phyloP scores from a whole-genome alignment of 2,888 invertebrate genomes.

The Athetis lepigone region DNA sequence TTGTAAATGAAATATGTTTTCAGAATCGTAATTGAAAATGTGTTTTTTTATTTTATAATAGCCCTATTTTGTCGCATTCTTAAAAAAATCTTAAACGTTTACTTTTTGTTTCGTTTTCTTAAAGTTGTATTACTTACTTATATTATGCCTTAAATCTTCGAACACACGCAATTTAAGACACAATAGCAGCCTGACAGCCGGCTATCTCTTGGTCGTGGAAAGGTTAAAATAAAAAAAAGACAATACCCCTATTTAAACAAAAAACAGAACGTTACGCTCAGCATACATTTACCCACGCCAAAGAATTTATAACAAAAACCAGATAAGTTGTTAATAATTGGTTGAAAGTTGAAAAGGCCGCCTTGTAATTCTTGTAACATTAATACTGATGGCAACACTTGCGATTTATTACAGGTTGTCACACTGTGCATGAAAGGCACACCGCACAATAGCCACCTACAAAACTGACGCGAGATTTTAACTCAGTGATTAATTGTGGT shows the following conservation, averaged over 20 bases:
- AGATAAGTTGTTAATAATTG: slow-evolving; percentile 65
- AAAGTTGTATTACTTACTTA: too few relatives aligned
- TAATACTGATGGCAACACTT: slow-evolving; percentile 64
- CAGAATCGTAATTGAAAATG: slow-evolving; percentile 1
- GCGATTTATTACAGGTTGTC: slow-evolving; percentile 65
- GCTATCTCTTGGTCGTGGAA: too few relatives aligned
- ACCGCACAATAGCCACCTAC: slow-evolving; percentile 66
- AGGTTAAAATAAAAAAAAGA: too few relatives aligned
- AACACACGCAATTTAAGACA: too few relatives aligned
- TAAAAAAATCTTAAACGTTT: too few relatives aligned
- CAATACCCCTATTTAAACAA: not conserved
- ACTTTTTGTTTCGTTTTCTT: too few relatives aligned
- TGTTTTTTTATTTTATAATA: too few relatives aligned
- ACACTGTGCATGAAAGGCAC: slow-evolving; percentile 60
- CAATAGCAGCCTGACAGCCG: too few relatives aligned
- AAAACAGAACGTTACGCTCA: not conserved
- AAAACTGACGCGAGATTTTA: slow-evolving; percentile 63
- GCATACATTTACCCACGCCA: slow-evolving; percentile 23
- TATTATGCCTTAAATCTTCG: too few relatives aligned
- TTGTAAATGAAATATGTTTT: slow-evolving; percentile 11
- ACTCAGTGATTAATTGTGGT: slow-evolving; percentile 63
- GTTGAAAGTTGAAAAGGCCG: slow-evolving; percentile 65
- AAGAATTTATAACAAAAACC: slow-evolving; percentile 48
- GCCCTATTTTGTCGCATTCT: too few relatives aligned
- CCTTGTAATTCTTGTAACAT: slow-evolving; percentile 63